Conservation (phyloP, 2,797 vertebrate species). For the Hoplostethus atlanticus region DNA sequence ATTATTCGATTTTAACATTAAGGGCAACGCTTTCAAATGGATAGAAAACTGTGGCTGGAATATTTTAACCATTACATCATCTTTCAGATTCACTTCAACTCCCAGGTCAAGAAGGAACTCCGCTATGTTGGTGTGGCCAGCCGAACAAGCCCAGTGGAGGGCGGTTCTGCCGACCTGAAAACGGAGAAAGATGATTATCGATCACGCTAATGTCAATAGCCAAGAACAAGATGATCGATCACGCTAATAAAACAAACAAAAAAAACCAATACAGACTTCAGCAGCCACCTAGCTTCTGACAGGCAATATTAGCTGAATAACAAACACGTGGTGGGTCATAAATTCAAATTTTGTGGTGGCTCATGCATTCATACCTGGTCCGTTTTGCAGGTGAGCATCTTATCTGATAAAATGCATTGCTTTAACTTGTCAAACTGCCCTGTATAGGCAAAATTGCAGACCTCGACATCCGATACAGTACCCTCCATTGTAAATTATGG, state of each 20-base stretch:
- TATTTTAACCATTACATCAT: conserved; percentile 88
- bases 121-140: conserved; percentile 90
- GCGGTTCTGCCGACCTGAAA: conserved; percentile 90
- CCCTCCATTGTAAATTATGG: conserved; percentile 80
- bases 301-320: too few relatives aligned
- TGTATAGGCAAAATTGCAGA: conserved; percentile 92
- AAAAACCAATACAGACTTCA: too few relatives aligned
- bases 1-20: not conserved
- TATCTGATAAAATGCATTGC: conserved; percentile 86
- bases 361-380: conserved; percentile 89
- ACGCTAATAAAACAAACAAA: too few relatives aligned
- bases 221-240: too few relatives aligned
- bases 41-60: not conserved
- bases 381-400: conserved; percentile 86
- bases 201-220: too few relatives aligned
- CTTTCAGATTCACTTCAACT: conserved; percentile 91
- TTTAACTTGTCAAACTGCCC: conserved; percentile 90
- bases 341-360: not conserved
- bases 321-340: not conserved
- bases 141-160: conserved; percentile 97
- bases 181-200: too few relatives aligned
- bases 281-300: too few relatives aligned
- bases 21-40: not conserved
- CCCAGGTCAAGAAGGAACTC: conserved; percentile 90
- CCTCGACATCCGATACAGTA: conserved; percentile 89